These are phyloP conservation scores for Lagodon rhomboides DNA, from an alignment of 2,797 vertebrate species.

Conservation along the genomic window DNA sequence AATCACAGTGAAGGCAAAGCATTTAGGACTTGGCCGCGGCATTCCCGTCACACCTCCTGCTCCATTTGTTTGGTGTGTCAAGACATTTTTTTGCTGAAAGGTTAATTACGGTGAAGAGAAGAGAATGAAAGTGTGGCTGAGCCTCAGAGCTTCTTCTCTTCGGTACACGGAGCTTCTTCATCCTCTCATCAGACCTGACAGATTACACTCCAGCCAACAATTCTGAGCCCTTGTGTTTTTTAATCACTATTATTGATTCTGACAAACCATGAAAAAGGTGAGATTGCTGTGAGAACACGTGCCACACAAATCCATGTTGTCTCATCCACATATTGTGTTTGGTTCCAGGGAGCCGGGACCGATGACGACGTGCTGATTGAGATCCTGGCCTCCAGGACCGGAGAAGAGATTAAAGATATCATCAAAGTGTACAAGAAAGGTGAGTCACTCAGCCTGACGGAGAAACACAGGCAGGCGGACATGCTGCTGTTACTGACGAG, in stretches of 20 bases:
- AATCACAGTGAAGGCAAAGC: slow-evolving; percentile 40
- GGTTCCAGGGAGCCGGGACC: slow-evolving; percentile 93
- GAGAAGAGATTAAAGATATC: slow-evolving; percentile 87
- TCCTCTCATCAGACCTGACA: background rate
- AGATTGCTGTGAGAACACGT: background rate
- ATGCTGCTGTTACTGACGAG: background rate
- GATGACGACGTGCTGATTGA: slow-evolving; percentile 93
- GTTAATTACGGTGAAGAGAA: slow-evolving; percentile 42
- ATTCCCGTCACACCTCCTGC: slow-evolving; percentile 18
- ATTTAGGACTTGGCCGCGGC: slow-evolving; percentile 25
- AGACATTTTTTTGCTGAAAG: slow-evolving; percentile 1
- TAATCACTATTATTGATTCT: background rate
- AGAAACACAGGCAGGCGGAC: slow-evolving; percentile 6
- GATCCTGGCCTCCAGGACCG: slow-evolving; percentile 94
- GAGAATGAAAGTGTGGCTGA: background rate
- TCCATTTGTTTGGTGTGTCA: slow-evolving; percentile 25
- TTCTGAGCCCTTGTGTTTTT: background rate
- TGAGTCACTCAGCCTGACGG: slow-evolving; percentile 62
- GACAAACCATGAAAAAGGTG: background rate
- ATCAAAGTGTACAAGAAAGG: slow-evolving; percentile 93
- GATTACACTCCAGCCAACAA: background rate
- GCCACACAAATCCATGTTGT: slow-evolving; percentile 1
- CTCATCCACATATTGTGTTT: slow-evolving; percentile 38
- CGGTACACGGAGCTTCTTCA: background rate
- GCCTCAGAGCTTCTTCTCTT: slow-evolving; percentile 3